Evolutionary conservation across 2,888 invertebrate species (phyloP), one percentile per base, ranked within the genome.

Genomic region (Didymodactylos carnosus): DNA sequence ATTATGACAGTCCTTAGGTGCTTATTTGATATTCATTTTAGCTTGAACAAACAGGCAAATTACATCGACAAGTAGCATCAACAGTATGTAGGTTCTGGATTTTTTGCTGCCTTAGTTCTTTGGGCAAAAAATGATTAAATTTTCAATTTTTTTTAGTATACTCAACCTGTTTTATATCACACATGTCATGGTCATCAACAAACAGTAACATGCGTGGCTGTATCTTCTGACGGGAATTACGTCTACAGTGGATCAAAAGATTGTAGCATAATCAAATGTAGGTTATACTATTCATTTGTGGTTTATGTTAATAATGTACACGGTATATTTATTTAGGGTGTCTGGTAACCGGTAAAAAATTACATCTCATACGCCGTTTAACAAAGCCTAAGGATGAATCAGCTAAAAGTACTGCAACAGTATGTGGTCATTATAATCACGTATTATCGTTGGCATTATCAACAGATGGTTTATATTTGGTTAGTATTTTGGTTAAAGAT

Each of bases 171-270:
- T 41, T 70, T 76, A 27, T 79, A 78, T 19, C 79, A 80, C 40
- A 77, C 40, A n/a, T 46, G 70, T 29, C 70, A 89, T 82, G 89
- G 91, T 78, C 92, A 94, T 79, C 87, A 88, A 78, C 84, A 88
- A 73, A 85, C 91, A 0, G 84, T 93, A 14, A 94, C 94, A 2
- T 90, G 91, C 81, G 81, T 92, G 19, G 90, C 89, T 78, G 82
- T 94, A 7, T 89, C 90, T 39, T 85, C 85, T 75, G 90, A 93
- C 83, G 88, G 88, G 70, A 86, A 87, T 78, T 87, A 85, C 79
- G 85, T 90, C 0, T 94, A 88, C 83, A 88, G 90, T 39, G 93
- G 91, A 0, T 91, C 91, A 75, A 94, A 94, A 85, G 91, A 93
- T 82, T 89, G 91, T 70, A 86, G 87, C 70, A 86, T 95, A 73